Conservation (phyloP, 2,113 vertebrate genomes). For the Oncorhynchus tshawytscha region DNA sequence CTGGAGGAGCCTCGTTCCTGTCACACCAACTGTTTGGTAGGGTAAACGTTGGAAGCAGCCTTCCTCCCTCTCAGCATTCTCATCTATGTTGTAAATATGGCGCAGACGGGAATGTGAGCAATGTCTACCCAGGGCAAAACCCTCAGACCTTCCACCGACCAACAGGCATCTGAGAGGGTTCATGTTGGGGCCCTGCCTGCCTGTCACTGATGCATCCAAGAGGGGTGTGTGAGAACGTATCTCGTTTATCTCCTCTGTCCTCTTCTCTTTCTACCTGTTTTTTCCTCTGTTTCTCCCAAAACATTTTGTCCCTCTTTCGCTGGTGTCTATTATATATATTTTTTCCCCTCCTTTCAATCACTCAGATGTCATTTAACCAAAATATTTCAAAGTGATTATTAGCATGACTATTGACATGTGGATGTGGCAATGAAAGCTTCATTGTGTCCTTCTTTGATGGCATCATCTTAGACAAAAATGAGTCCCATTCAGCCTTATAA, state of each 20-base stretch:
- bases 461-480: too few species aligned
- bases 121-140: conserved; percentile 8
- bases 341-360: background rate
- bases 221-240: background rate
- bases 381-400: too few species aligned
- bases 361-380: too few species aligned
- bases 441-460: too few species aligned
- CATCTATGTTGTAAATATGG: background rate
- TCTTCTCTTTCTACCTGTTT: background rate
- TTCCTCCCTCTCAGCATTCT: background rate
- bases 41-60: background rate
- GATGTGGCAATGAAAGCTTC: too few species aligned
- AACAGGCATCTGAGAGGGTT: background rate
- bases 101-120: conserved; percentile 11
- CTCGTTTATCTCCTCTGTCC: background rate
- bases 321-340: background rate
- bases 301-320: background rate
- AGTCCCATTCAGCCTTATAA: too few species aligned
- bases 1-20: conserved; percentile 31
- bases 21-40: background rate
- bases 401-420: too few species aligned
- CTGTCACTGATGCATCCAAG: background rate
- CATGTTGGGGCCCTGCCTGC: background rate
- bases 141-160: background rate
- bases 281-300: background rate